A percentile compares a stretch with the other conserved stretches of the same genome.
Conservation (phyloP, 2,888 invertebrate species). For the Eupeodes latifasciatus region DNA sequence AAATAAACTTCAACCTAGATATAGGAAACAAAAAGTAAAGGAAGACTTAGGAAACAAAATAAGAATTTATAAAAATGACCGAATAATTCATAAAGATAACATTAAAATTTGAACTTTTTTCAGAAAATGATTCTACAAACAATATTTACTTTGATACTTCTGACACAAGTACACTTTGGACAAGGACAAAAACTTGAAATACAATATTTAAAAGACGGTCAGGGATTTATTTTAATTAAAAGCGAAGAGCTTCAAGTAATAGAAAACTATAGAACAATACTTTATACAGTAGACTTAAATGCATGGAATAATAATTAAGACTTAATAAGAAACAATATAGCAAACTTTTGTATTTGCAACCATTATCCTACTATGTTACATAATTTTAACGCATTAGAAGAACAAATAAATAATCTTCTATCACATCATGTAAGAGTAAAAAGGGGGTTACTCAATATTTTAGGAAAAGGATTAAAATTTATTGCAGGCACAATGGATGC, state of each 20-base stretch:
- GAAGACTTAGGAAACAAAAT: slow-evolving; percentile 37
- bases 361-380: background rate
- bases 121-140: background rate
- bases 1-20: too few species aligned
- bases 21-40: slow-evolving; percentile 36
- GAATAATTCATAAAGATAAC: slow-evolving; percentile 9
- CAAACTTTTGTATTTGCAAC: background rate
- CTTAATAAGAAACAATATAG: slow-evolving; percentile 6
- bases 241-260: slow-evolving; percentile 4
- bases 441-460: background rate
- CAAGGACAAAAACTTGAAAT: slow-evolving; percentile 17
- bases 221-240: slow-evolving; percentile 17
- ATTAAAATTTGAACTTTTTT: background rate
- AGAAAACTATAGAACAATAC: slow-evolving; percentile 31
- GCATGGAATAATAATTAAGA: slow-evolving; percentile 8
- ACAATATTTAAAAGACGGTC: slow-evolving; percentile 24
- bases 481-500: slow-evolving; percentile 1
- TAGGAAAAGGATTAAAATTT: background rate
- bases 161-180: background rate
- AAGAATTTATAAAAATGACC: slow-evolving; percentile 12
- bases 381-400: slow-evolving; percentile 1
- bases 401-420: slow-evolving; percentile 9
- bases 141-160: background rate
- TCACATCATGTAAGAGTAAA: background rate
- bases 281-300: slow-evolving; percentile 3